These are phyloP conservation scores for Dermolepida albohirtum DNA, from an alignment of 2,888 invertebrate species.

Conservation along the genomic window DNA sequence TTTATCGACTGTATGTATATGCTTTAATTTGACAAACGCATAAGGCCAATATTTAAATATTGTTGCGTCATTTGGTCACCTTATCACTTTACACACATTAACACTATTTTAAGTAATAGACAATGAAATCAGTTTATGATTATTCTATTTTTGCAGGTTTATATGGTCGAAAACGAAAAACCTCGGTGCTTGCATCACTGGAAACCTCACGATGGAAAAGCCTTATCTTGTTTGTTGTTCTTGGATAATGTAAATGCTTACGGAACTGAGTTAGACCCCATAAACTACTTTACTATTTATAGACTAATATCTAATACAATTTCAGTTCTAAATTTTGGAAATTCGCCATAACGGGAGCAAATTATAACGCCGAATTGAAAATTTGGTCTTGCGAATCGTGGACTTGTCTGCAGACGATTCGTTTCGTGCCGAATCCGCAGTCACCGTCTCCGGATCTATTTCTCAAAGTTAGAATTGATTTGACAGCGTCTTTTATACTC, in stretches of 20 bases:
- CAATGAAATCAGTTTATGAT: too few species aligned
- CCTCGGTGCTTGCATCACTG: slow-evolving; percentile 92
- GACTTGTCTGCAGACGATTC: slow-evolving; percentile 91
- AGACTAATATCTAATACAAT: slow-evolving; percentile 44
- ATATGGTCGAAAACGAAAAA: slow-evolving; percentile 75
- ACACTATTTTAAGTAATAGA: too few species aligned
- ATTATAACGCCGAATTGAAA: slow-evolving; percentile 90
- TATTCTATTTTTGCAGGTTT: slow-evolving; percentile 75
- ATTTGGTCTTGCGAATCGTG: slow-evolving; percentile 96
- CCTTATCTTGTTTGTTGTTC: slow-evolving; percentile 91
- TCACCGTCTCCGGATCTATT: slow-evolving; percentile 64
- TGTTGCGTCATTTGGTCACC: too few species aligned
- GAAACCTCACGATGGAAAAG: slow-evolving; percentile 91
- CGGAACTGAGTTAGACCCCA: slow-evolving; percentile 76
- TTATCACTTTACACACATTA: too few species aligned
- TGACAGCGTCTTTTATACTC: slow-evolving; percentile 86
- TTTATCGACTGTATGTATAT: too few species aligned
- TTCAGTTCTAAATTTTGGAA: slow-evolving; percentile 89
- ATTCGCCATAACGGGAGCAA: slow-evolving; percentile 91
- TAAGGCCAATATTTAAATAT: too few species aligned
- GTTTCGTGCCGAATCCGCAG: slow-evolving; percentile 70
- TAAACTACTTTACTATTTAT: slow-evolving; percentile 15
- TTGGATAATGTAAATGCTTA: slow-evolving; percentile 90
- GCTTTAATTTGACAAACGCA: too few species aligned
- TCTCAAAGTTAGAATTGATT: slow-evolving; percentile 85